A percentile compares a stretch with the other conserved stretches of the same genome.
These are phyloP conservation scores for Allolobophora icterica DNA, from an alignment of 2,888 invertebrate species.

Conservation along the genomic window DNA sequence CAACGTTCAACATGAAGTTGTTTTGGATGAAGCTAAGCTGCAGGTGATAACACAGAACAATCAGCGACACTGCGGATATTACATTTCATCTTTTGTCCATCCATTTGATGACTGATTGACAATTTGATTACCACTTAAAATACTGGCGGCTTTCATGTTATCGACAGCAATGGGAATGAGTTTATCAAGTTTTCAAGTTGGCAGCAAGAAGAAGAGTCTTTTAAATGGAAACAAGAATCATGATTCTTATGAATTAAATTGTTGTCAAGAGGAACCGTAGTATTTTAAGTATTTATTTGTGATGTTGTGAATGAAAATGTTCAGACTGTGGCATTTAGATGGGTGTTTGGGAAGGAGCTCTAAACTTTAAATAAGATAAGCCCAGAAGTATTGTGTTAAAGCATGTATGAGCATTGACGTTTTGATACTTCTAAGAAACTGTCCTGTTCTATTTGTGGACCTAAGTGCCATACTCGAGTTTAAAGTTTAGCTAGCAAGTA, in stretches of 20 bases:
- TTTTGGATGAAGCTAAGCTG: constrained; percentile 17
- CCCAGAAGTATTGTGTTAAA: too few relatives aligned
- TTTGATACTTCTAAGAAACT: too few relatives aligned
- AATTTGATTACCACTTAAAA: background rate
- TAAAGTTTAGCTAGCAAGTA: too few relatives aligned
- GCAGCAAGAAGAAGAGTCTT: background rate
- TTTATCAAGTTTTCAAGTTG: background rate
- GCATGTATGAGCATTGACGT: too few relatives aligned
- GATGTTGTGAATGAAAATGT: background rate
- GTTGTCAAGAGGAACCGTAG: background rate
- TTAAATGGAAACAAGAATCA: background rate
- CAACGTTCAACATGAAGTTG: background rate
- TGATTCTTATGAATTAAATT: background rate
- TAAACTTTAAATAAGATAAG: background rate
- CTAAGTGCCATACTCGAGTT: too few relatives aligned
- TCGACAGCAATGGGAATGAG: background rate
- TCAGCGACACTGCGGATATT: background rate
- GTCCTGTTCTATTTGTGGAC: too few relatives aligned
- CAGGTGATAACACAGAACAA: constrained; percentile 8
- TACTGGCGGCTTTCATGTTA: background rate
- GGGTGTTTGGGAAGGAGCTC: too few relatives aligned
- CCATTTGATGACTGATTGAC: background rate
- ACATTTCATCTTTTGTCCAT: constrained; percentile 17
- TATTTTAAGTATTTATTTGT: background rate
- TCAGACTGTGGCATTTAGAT: background rate